phyloP scores from a whole-genome alignment of 2,113 vertebrate genomes.

The Muscicapa adusta region DNA sequence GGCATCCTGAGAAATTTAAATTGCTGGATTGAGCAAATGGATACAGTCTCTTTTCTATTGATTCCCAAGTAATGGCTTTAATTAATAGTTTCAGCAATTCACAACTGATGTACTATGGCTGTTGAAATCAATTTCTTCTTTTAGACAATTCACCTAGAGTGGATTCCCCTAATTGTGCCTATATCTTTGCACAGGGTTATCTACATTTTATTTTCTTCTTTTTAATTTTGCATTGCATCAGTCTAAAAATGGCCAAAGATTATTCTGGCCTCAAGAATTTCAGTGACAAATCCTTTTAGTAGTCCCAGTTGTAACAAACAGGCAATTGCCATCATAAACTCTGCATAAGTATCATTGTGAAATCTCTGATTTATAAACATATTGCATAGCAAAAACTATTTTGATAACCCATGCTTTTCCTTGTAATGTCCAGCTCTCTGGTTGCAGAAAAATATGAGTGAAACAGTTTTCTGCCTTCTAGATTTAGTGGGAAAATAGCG shows the following conservation, averaged over 20 bases:
- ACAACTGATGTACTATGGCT: neutral
- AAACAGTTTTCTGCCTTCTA: neutral
- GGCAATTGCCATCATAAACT: neutral
- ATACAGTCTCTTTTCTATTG: neutral
- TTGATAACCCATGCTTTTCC: neutral
- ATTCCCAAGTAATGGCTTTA: neutral
- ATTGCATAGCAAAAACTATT: constrained; percentile 14
- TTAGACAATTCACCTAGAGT: neutral
- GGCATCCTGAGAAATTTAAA: constrained; percentile 19
- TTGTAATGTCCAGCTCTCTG: neutral
- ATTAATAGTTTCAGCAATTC: constrained; percentile 1
- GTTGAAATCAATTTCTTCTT: neutral
- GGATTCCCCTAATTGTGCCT: neutral
- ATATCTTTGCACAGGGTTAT: neutral
- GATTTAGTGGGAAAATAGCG: constrained; percentile 17
- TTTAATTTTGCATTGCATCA: neutral
- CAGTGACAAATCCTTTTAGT: constrained; percentile 2
- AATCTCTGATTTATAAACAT: constrained; percentile 18
- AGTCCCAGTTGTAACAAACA: neutral
- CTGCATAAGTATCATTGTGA: neutral
- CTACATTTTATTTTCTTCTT: constrained; percentile 7
- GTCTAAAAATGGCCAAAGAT: constrained; percentile 1
- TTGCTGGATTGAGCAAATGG: neutral
- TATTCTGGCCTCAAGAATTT: neutral
- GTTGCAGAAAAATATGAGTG: neutral